Evolutionary conservation across 2,113 vertebrate genomes (phyloP).

Genomic region (Myotis lucifugus): DNA sequence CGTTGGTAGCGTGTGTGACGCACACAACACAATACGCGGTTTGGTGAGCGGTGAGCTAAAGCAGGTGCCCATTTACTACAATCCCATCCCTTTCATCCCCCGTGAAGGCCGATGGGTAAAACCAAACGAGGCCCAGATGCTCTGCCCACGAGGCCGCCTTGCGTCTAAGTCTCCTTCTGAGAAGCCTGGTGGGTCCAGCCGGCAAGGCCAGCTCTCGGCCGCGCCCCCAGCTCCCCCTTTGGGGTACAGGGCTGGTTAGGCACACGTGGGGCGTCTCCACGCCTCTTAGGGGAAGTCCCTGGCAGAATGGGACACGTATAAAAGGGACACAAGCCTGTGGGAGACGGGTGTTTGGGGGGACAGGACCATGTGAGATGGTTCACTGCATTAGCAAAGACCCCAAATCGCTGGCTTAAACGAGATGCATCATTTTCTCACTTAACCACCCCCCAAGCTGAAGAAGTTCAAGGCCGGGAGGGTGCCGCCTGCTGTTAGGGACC

Average conservation of each 20-base stretch:
- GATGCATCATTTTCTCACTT: rapidly evolving
- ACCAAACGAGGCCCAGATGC: neutral
- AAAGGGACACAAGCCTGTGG: neutral
- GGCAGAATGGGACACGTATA: neutral
- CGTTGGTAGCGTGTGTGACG: neutral
- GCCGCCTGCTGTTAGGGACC: neutral
- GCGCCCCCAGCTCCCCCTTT: rapidly evolving
- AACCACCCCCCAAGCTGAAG: neutral
- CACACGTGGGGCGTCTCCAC: neutral
- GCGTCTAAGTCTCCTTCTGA: neutral
- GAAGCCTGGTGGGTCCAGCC: neutral
- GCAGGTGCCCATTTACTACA: neutral
- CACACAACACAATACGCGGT: rapidly evolving
- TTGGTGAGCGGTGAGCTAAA: neutral
- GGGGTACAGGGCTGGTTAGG: neutral
- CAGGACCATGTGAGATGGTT: neutral
- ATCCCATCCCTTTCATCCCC: neutral
- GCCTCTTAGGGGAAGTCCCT: neutral
- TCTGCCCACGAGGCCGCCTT: neutral
- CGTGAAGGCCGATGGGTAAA: neutral
- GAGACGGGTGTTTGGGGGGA: neutral
- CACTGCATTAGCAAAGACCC: neutral
- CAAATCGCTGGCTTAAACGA: neutral
- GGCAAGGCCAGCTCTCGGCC: neutral
- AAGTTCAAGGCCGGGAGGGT: neutral